Conservation (phyloP, 2,888 invertebrate species). For the Fragum fragum region DNA sequence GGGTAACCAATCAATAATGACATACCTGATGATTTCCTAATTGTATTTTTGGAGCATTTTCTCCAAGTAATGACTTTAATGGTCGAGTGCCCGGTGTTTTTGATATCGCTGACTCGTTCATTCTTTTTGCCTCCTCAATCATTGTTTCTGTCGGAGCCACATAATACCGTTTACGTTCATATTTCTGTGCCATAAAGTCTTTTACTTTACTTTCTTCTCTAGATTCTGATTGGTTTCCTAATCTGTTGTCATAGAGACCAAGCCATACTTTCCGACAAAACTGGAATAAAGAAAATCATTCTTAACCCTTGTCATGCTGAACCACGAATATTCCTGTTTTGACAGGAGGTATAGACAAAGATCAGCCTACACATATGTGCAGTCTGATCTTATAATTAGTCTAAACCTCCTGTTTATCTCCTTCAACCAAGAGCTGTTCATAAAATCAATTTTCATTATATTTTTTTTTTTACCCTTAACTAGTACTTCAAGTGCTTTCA, state of each 20-base stretch:
- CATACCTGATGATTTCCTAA: conserved; percentile 67
- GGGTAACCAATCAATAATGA: too few species aligned
- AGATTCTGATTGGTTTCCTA: conserved; percentile 89
- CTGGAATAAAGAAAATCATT: conserved; percentile 85
- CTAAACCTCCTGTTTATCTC: too few species aligned
- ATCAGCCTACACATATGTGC: too few species aligned
- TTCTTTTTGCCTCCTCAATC: conserved; percentile 84
- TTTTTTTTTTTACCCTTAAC: too few species aligned
- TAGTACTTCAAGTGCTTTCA: too few species aligned
- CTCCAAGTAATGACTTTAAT: conserved; percentile 85
- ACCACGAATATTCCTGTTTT: too few species aligned
- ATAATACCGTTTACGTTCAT: conserved; percentile 94
- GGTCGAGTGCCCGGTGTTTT: conserved; percentile 86
- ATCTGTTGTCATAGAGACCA: conserved; percentile 91
- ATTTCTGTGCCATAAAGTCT: conserved; percentile 97
- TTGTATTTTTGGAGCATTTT: conserved; percentile 80
- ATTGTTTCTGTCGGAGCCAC: conserved; percentile 87
- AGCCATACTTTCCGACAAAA: conserved; percentile 97
- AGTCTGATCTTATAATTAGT: too few species aligned
- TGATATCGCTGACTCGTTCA: conserved; percentile 82
- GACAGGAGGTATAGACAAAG: too few species aligned
- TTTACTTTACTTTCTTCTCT: conserved; percentile 96
- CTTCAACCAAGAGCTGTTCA: too few species aligned
- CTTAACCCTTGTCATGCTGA: too few species aligned
- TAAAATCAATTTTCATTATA: too few species aligned